A percentile compares a stretch with the other conserved stretches of the same genome.
phyloP scores from a whole-genome alignment of 2,797 vertebrate species.

The Sebastes melanostomus region DNA sequence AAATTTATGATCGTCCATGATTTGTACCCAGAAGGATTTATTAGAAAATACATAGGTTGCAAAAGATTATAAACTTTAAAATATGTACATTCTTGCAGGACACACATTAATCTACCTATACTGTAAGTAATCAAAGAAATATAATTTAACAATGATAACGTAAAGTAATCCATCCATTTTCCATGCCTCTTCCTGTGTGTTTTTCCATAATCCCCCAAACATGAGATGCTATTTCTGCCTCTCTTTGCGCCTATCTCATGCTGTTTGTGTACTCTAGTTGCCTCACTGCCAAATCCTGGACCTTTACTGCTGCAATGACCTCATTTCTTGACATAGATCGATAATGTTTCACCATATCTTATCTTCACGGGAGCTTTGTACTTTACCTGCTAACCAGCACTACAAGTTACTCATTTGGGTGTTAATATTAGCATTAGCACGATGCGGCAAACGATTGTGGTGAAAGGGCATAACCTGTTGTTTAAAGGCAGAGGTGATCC shows the following conservation, averaged over 20 bases:
- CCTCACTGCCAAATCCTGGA: background rate
- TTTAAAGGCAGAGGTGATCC: background rate
- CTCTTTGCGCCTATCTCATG: background rate
- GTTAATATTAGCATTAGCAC: background rate
- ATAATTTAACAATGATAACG: background rate
- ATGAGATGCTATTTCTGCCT: background rate
- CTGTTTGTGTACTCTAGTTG: background rate
- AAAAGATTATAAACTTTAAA: background rate
- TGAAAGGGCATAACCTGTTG: background rate
- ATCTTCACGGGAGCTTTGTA: slow-evolving; percentile 4
- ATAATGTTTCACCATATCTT: slow-evolving; percentile 7
- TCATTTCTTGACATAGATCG: slow-evolving; percentile 1
- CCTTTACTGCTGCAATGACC: slow-evolving; percentile 1
- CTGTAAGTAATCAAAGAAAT: background rate
- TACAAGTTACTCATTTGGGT: background rate
- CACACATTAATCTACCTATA: background rate
- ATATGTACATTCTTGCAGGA: background rate
- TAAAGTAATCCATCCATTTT: background rate
- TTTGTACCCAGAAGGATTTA: background rate
- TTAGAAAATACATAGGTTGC: background rate
- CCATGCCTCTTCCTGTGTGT: background rate
- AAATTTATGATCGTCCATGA: background rate
- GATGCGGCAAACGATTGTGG: background rate
- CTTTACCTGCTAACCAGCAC: background rate
- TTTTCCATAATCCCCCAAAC: background rate